phyloP scores from a whole-genome alignment of 2,113 vertebrate genomes.

The Setophaga petechia region DNA sequence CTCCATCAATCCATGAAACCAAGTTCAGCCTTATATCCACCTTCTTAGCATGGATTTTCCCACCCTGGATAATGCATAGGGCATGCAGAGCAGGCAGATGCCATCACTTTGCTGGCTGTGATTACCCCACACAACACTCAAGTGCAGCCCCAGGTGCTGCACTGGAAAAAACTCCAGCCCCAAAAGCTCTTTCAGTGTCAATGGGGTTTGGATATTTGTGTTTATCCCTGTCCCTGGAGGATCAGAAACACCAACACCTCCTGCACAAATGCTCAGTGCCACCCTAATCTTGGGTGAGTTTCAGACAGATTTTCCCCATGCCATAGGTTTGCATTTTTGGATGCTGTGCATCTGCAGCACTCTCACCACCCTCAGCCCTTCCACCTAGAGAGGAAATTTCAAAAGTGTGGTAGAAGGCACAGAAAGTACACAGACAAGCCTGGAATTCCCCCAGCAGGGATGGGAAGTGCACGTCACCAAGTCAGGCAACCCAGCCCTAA shows the following conservation, averaged over 20 bases:
- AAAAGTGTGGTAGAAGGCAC: rapidly evolving
- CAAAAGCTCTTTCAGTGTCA: not conserved
- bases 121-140: rapidly evolving
- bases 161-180: not conserved
- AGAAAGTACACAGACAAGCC: not conserved
- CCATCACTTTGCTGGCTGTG: not conserved
- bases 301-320: not conserved
- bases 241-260: not conserved
- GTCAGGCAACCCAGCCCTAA: not conserved
- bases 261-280: not conserved
- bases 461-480: not conserved
- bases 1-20: not conserved
- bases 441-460: not conserved
- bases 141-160: not conserved
- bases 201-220: rapidly evolving
- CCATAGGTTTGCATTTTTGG: not conserved
- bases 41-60: not conserved
- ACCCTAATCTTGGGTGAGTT: rapidly evolving
- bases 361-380: not conserved
- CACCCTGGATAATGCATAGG: rapidly evolving
- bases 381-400: not conserved
- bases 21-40: not conserved
- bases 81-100: not conserved
- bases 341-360: not conserved
- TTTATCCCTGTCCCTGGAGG: no score